phyloP scores from a whole-genome alignment of 2,888 invertebrate species.

The Hypsopygia costalis region DNA sequence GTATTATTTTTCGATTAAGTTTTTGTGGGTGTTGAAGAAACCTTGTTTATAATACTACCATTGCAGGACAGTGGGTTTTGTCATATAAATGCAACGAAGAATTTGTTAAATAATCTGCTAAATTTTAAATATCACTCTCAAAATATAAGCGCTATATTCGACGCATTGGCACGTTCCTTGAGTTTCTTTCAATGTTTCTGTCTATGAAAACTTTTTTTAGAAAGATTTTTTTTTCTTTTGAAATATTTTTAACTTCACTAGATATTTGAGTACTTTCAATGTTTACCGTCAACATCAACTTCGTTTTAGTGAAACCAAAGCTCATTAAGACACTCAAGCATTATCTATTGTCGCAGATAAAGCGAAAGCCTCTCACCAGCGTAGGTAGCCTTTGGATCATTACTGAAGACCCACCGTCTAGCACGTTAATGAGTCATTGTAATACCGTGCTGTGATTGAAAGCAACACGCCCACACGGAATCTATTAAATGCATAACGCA shows the following conservation, averaged over 20 bases:
- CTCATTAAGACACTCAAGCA: slow-evolving; percentile 17
- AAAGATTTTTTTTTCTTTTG: too few species aligned
- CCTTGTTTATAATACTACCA: not conserved
- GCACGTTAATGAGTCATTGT: slow-evolving; percentile 56
- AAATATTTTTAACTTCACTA: too few species aligned
- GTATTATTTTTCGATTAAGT: slow-evolving; percentile 64
- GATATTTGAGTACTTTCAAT: too few species aligned
- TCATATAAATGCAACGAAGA: not conserved
- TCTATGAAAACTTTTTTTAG: too few species aligned
- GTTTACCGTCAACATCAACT: too few species aligned
- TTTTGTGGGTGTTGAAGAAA: slow-evolving; percentile 28
- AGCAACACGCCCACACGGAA: slow-evolving; percentile 46
- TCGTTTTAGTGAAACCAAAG: not conserved
- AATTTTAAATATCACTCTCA: too few species aligned
- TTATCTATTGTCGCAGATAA: slow-evolving; percentile 14
- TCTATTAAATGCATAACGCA: slow-evolving; percentile 36
- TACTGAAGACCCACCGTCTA: slow-evolving; percentile 35
- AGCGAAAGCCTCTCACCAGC: slow-evolving; percentile 31
- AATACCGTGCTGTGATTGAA: slow-evolving; percentile 42
- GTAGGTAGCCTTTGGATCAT: slow-evolving; percentile 43
- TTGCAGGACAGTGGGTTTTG: not conserved
- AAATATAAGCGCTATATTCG: too few species aligned
- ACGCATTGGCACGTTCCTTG: too few species aligned
- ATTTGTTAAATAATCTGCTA: too few species aligned
- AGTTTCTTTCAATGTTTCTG: too few species aligned